Evolutionary conservation across 35 echinoderm and acorn worm species (phyloP).

Genomic region (Apostichopus japonicus): DNA sequence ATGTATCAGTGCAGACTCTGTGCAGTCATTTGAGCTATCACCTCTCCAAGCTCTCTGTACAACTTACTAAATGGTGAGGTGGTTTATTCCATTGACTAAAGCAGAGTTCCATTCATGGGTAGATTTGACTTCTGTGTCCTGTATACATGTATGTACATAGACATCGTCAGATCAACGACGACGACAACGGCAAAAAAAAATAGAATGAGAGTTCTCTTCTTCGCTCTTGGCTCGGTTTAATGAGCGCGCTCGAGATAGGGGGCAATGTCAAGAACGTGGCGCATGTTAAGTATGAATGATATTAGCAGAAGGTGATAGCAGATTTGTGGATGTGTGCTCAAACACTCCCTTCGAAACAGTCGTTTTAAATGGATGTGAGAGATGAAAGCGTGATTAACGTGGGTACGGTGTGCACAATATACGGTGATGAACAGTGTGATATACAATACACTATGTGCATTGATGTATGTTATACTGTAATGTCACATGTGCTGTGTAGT

Average conservation of each 20-base stretch:
- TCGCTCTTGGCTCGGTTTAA: background rate
- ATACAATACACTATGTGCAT: too few relatives aligned
- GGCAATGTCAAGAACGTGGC: slow-evolving; percentile 12
- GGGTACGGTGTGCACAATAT: too few relatives aligned
- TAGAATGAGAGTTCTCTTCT: too few relatives aligned
- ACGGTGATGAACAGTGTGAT: too few relatives aligned
- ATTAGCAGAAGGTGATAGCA: slow-evolving; percentile 13
- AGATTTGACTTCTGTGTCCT: background rate
- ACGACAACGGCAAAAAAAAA: too few relatives aligned
- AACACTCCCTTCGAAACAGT: background rate
- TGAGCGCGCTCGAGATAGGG: background rate
- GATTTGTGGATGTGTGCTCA: background rate
- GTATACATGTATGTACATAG: background rate
- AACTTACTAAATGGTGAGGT: background rate
- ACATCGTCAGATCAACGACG: background rate
- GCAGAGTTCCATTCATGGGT: slow-evolving; percentile 13
- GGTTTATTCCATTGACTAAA: slow-evolving; percentile 41
- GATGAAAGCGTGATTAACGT: background rate
- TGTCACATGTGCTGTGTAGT: too few relatives aligned
- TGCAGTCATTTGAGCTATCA: background rate
- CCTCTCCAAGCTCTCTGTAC: background rate
- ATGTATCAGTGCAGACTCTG: background rate
- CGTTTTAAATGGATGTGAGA: background rate
- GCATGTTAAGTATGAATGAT: slow-evolving; percentile 5
- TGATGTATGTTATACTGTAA: too few relatives aligned